Conservation (phyloP, 2,888 invertebrate species). For the Entomobrya multifasciata region DNA sequence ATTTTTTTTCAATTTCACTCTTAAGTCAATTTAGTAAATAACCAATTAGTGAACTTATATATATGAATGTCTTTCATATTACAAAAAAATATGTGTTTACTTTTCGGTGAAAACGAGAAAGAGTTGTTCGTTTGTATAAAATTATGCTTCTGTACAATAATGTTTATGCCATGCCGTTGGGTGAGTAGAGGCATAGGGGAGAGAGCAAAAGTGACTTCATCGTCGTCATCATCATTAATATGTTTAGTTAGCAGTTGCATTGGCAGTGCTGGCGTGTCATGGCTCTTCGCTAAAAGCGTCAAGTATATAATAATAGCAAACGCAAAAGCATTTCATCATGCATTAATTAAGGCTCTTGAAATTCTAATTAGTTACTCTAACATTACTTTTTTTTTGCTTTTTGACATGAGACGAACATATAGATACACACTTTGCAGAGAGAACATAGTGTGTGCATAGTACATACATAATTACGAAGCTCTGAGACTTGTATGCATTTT, state of each 20-base stretch:
- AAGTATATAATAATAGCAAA: slow-evolving; percentile 67
- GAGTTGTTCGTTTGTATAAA: not conserved
- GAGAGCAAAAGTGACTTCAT: slow-evolving; percentile 46
- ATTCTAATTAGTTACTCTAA: slow-evolving; percentile 70
- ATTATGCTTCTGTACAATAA: slow-evolving; percentile 22
- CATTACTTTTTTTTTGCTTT: no score
- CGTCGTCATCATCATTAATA: slow-evolving; percentile 48
- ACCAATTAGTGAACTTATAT: slow-evolving; percentile 54
- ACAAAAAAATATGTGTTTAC: not conserved
- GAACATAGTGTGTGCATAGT: not conserved
- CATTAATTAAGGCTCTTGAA: slow-evolving; percentile 73
- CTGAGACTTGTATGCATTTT: slow-evolving; percentile 35
- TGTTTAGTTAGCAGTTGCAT: slow-evolving; percentile 32
- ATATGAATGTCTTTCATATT: not conserved
- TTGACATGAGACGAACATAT: slow-evolving; percentile 38
- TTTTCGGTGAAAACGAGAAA: not conserved
- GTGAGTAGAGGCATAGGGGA: not conserved
- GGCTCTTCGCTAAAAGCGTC: slow-evolving; percentile 63
- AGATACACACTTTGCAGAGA: not conserved
- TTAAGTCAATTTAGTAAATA: slow-evolving; percentile 62
- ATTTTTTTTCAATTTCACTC: slow-evolving; percentile 48
- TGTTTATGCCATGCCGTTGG: slow-evolving; percentile 15
- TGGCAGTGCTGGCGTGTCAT: slow-evolving; percentile 42
- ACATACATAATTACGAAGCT: slow-evolving; percentile 7
- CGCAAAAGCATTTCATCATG: slow-evolving; percentile 69